These are phyloP conservation scores for Uria lomvia DNA, from an alignment of 2,113 vertebrate species.

Conservation along the genomic window DNA sequence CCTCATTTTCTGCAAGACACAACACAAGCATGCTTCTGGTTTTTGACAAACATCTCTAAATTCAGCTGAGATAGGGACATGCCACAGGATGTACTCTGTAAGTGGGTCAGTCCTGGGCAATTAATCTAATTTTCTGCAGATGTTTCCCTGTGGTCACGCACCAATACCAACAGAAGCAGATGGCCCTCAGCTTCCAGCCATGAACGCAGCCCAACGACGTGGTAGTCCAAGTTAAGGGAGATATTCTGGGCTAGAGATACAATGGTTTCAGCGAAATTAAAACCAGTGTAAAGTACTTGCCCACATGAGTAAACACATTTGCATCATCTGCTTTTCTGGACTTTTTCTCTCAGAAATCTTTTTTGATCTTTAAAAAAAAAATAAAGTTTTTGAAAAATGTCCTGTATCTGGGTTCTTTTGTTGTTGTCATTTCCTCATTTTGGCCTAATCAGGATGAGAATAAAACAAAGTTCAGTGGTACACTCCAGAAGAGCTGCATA, in stretches of 20 bases:
- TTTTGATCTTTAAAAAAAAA: neutral
- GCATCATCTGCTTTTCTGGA: neutral
- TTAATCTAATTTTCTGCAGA: neutral
- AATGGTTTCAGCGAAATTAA: neutral
- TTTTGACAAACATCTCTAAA: neutral
- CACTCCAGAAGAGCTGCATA: neutral
- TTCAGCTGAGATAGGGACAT: neutral
- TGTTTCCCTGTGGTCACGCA: neutral
- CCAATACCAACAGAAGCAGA: neutral
- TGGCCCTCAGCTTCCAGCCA: neutral
- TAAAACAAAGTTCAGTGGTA: neutral
- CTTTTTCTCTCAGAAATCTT: neutral
- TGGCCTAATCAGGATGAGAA: neutral
- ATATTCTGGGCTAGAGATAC: neutral
- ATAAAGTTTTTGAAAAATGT: neutral
- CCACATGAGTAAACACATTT: neutral
- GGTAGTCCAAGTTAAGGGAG: neutral
- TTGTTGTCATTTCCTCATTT: neutral
- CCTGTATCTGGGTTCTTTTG: neutral
- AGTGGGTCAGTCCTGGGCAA: neutral
- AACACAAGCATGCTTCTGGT: neutral
- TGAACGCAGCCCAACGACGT: accelerated
- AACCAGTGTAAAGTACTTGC: neutral
- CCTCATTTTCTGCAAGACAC: neutral
- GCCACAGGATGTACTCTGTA: neutral